A percentile compares a stretch with the other conserved stretches of the same genome.
Conservation (phyloP, 2,888 invertebrate species). For the Antheraea assamensis region DNA sequence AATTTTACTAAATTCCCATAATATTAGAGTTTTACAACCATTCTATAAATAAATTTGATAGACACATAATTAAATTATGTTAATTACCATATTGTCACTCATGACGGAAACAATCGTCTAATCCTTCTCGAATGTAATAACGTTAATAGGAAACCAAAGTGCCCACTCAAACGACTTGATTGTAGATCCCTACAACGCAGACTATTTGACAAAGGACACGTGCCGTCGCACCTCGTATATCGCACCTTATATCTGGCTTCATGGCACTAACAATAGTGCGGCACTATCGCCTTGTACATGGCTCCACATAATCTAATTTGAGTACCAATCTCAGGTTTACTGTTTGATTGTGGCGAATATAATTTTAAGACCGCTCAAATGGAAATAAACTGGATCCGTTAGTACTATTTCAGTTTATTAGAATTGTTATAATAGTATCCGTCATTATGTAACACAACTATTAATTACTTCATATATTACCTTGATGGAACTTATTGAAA, state of each 20-base stretch:
- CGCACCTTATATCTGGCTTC: neutral
- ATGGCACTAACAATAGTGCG: neutral
- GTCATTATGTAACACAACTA: neutral
- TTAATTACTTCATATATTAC: too few species aligned
- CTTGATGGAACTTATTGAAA: too few species aligned
- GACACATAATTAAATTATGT: too few species aligned
- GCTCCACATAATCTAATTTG: conserved; percentile 8
- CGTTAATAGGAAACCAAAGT: neutral
- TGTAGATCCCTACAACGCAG: conserved; percentile 4
- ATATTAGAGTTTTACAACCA: neutral
- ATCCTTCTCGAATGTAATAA: neutral
- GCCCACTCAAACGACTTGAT: neutral
- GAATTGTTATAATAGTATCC: neutral
- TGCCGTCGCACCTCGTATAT: neutral
- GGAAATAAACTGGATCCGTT: neutral
- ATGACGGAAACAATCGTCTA: neutral
- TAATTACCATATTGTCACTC: neutral
- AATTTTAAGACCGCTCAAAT: neutral
- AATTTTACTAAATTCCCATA: too few species aligned
- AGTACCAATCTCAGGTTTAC: neutral
- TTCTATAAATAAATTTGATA: too few species aligned
- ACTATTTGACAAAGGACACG: conserved; percentile 9
- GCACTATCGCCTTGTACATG: conserved; percentile 10
- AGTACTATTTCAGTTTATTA: neutral
- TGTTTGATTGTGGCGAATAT: neutral